phyloP scores from a whole-genome alignment of 2,113 vertebrate species.

The Chrysemys picta region DNA sequence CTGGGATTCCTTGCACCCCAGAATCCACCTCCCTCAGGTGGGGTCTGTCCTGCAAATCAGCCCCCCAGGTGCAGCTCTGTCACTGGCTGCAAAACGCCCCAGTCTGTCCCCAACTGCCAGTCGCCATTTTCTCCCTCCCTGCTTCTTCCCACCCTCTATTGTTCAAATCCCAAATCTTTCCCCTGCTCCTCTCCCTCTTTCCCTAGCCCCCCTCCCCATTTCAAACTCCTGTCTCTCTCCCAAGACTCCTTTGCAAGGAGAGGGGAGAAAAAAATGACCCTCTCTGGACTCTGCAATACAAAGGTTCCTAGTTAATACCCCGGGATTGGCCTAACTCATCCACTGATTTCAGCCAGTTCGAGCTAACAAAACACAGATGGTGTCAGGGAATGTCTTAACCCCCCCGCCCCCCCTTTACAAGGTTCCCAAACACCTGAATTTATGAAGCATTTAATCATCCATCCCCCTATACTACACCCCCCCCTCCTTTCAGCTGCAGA shows the following conservation, averaged over 20 bases:
- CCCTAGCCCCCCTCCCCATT: background rate
- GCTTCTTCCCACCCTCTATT: background rate
- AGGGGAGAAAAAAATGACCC: background rate
- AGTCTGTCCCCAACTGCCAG: background rate
- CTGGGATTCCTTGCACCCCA: background rate
- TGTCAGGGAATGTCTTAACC: background rate
- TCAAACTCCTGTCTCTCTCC: background rate
- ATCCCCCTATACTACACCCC: background rate
- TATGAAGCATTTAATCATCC: background rate
- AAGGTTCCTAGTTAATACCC: background rate
- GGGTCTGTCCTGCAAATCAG: too few species aligned
- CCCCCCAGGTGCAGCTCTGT: background rate
- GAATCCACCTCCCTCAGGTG: background rate
- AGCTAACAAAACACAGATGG: background rate
- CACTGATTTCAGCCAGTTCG: background rate
- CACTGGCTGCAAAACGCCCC: background rate
- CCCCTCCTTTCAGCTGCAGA: background rate
- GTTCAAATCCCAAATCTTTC: background rate
- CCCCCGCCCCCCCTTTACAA: background rate
- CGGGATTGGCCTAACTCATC: background rate
- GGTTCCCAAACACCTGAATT: background rate
- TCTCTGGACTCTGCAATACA: background rate
- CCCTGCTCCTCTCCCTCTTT: background rate
- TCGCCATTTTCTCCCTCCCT: background rate
- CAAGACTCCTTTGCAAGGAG: background rate